Base-by-base conservation (phyloP, 2,888 invertebrate species). In the Mesopsocus fuscifrons region DNA sequence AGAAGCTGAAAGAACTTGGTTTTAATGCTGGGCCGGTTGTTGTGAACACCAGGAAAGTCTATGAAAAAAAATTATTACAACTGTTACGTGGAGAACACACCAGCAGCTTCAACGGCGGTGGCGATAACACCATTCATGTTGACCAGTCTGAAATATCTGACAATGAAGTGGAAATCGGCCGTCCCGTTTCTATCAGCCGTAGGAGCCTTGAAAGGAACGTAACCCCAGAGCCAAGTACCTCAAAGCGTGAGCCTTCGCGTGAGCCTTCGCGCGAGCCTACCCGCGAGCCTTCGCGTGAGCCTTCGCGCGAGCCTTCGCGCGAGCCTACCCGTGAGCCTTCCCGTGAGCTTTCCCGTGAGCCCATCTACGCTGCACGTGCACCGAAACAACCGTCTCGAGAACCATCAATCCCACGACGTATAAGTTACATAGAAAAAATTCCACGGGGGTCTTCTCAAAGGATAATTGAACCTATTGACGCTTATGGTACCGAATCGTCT, bases 31-130 rank as follows among this genome's bases (percentile, higher is more conserved):
- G 38, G 20, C 38, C 38, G 4, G 20, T 38, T 5, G 17, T 38
- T 13, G 21, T 20, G 5, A 38, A 38, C 38, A 38, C 38, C 3
- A 38, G 38, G 21, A 38, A 20, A 13, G 38, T 38, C 6, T 38
- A 38, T 17, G 17, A 18, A 20, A 38, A 38, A 20, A 38, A 38
- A 38, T 20, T 38, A 18, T n/a, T 38, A 3, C 17, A 18, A 18
- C 20, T 38, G 18, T 20, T 38, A 13, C 26, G 11, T 9, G 26
- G 26, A 26, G 26, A 9, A 11, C 6, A 11, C 11, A 26, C 6
- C 26, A 26, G 6, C 26, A 26, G 26, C 11, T 26, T 9, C 26
- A 26, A 6, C 6, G 11, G 11, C 11, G 26, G 26, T 9, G 26
- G 26, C 6, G 26, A 11, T 11, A 26, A 26, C 11, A 11, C 26